phyloP scores from a whole-genome alignment of 2,888 invertebrate genomes.

The Pachydiplax longipennis region DNA sequence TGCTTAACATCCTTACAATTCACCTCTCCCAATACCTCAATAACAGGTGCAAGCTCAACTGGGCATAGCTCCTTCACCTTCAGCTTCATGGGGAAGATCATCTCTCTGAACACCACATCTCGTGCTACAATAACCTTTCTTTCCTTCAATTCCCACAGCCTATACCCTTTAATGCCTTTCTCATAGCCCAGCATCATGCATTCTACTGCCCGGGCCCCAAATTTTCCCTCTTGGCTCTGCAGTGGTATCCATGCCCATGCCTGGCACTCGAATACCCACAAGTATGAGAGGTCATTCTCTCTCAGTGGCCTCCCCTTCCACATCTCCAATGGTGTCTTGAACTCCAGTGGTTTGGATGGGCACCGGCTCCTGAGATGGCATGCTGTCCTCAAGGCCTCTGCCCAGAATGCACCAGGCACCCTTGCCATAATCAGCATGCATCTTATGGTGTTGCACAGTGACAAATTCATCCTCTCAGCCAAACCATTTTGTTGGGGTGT shows the following conservation, averaged over 20 bases:
- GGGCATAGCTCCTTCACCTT: too few species aligned
- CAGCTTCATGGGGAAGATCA: too few species aligned
- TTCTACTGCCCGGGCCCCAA: neutral
- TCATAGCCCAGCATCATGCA: neutral
- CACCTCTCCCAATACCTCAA: too few species aligned
- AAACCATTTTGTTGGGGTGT: neutral
- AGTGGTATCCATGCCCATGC: neutral
- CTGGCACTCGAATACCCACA: neutral
- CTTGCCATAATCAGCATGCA: neutral
- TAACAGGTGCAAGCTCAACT: too few species aligned
- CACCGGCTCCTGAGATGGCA: neutral
- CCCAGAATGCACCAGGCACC: neutral
- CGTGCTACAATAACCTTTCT: neutral
- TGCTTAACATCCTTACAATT: too few species aligned
- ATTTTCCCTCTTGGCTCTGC: neutral
- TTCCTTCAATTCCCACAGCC: neutral
- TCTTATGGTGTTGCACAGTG: neutral
- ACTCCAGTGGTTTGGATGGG: neutral
- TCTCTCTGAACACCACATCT: neutral
- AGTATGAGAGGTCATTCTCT: neutral
- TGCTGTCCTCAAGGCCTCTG: neutral
- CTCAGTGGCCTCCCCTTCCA: neutral
- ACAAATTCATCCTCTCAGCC: neutral
- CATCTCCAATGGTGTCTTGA: neutral
- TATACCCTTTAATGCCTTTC: neutral